Evolutionary conservation across 2,113 vertebrate species (phyloP).

Genomic region (Xiphias gladius): DNA sequence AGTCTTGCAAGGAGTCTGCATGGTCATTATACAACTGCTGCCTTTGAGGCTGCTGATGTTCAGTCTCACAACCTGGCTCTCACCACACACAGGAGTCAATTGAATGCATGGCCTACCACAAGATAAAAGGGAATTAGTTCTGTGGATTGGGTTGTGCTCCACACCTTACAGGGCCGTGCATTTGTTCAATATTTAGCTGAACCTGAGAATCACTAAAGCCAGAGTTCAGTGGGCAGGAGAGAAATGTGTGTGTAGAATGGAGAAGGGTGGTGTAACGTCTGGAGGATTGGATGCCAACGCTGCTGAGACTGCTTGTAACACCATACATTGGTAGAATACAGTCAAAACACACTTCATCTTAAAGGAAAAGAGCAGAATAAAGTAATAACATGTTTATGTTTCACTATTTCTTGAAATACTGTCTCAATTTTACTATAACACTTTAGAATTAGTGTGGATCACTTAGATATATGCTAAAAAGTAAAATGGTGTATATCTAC

Average conservation of each 20-base stretch:
- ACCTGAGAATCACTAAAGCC: constrained; percentile 67
- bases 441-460: constrained; percentile 12
- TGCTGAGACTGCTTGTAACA: constrained; percentile 48
- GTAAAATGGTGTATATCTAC: constrained; percentile 21
- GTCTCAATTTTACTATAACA: constrained; percentile 13
- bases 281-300: constrained; percentile 34
- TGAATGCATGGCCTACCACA: constrained; percentile 76
- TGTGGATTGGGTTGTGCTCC: constrained; percentile 77
- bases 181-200: constrained; percentile 80
- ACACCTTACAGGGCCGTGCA: constrained; percentile 63
- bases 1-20: constrained; percentile 58
- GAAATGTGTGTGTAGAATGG: constrained; percentile 47
- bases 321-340: constrained; percentile 45
- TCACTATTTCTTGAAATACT: constrained; percentile 25
- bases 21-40: constrained; percentile 73
- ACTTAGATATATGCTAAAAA: neutral
- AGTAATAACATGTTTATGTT: constrained; percentile 15
- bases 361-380: constrained; percentile 16
- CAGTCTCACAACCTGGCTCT: constrained; percentile 68
- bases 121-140: constrained; percentile 80
- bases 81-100: constrained; percentile 75
- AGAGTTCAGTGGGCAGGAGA: constrained; percentile 71
- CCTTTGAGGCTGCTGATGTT: constrained; percentile 75
- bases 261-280: constrained; percentile 32
- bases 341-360: constrained; percentile 39